Evolutionary conservation across 2,888 invertebrate species (phyloP).

Genomic region (Gandaritis pyraliata): DNA sequence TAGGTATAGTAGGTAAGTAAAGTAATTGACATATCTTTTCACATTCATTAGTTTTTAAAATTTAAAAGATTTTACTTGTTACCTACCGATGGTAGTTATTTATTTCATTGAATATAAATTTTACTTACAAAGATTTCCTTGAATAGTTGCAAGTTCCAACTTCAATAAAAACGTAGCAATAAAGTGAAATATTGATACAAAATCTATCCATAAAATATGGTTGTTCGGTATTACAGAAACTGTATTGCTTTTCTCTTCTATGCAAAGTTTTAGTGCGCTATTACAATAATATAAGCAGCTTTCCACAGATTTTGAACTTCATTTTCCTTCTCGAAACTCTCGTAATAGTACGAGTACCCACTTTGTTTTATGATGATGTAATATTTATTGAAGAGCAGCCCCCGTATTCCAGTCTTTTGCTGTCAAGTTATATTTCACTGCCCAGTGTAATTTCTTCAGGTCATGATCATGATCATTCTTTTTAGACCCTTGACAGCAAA

Average conservation of each 20-base stretch:
- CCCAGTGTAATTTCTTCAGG: too few species aligned
- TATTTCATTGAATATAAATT: too few species aligned
- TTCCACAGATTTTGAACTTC: slow-evolving; percentile 14
- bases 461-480: too few species aligned
- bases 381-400: slow-evolving; percentile 10
- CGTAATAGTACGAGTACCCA: slow-evolving; percentile 1
- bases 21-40: too few species aligned
- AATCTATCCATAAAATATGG: neutral
- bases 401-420: too few species aligned
- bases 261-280: slow-evolving; percentile 10
- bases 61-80: too few species aligned
- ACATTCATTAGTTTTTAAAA: too few species aligned
- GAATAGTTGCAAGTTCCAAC: neutral
- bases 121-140: too few species aligned
- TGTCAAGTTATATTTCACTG: too few species aligned
- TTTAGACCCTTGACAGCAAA: too few species aligned
- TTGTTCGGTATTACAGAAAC: slow-evolving; percentile 10
- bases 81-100: too few species aligned
- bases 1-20: too few species aligned
- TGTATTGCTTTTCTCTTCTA: slow-evolving; percentile 7
- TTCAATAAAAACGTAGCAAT: neutral
- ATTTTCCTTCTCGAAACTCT: slow-evolving; percentile 13
- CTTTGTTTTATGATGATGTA: slow-evolving; percentile 17
- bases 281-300: slow-evolving; percentile 11
- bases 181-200: neutral